Percentiles rank a stretch among this genome's conserved stretches.
phyloP scores from a whole-genome alignment of 2,888 invertebrate genomes.

The Amblyjoppa fuscipennis region DNA sequence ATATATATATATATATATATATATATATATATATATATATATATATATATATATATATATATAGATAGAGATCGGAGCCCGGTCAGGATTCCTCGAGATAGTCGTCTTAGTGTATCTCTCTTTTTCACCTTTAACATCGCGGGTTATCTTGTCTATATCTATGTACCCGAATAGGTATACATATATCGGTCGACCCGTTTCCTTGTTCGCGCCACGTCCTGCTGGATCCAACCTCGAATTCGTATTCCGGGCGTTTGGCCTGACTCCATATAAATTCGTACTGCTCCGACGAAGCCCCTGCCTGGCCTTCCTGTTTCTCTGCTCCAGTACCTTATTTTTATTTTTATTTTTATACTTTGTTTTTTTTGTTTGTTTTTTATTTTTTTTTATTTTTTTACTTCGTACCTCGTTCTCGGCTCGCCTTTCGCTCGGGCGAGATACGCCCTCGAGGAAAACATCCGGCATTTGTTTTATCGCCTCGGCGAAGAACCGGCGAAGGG shows the following conservation, averaged over 20 bases:
- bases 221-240: slow-evolving; percentile 33
- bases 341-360: neutral
- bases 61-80: slow-evolving; percentile 20
- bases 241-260: slow-evolving; percentile 53
- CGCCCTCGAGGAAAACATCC: slow-evolving; percentile 66
- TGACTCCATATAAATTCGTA: slow-evolving; percentile 56
- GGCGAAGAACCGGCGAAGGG: slow-evolving; percentile 5
- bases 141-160: slow-evolving; percentile 30
- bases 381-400: neutral
- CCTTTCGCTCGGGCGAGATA: slow-evolving; percentile 48
- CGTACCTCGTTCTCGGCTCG: slow-evolving; percentile 22
- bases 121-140: slow-evolving; percentile 39
- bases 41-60: neutral
- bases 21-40: no score
- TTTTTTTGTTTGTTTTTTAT: neutral
- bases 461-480: slow-evolving; percentile 63
- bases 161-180: slow-evolving; percentile 29
- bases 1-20: no score
- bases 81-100: slow-evolving; percentile 30
- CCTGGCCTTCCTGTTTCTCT: slow-evolving; percentile 39
- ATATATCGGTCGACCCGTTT: slow-evolving; percentile 1
- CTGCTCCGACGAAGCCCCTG: slow-evolving; percentile 10
- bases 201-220: slow-evolving; percentile 34
- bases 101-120: slow-evolving; percentile 28
- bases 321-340: slow-evolving; percentile 9